Percentiles rank a stretch among this genome's conserved stretches.
phyloP scores from a whole-genome alignment of 2,797 vertebrate species.

The Coreius guichenoti region DNA sequence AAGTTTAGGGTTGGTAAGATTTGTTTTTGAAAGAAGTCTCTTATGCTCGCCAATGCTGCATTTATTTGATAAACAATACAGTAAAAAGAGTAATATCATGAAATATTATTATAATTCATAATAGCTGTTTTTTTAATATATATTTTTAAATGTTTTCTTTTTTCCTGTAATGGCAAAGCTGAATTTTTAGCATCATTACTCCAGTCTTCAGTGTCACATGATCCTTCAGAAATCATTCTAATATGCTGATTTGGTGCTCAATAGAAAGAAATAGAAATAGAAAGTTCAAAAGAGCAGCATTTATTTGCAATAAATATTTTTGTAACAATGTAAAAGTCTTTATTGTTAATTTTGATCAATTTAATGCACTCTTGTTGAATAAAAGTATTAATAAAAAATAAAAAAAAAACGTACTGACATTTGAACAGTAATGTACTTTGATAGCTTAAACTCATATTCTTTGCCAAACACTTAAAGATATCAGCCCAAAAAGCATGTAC shows the following conservation, averaged over 20 bases:
- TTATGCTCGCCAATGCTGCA: not conserved
- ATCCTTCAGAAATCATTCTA: no score
- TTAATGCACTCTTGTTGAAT: not conserved
- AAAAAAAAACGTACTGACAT: not conserved
- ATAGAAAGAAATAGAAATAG: no score
- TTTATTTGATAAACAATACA: not conserved
- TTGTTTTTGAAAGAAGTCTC: not conserved
- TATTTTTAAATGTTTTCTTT: not conserved
- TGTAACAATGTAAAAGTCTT: not conserved
- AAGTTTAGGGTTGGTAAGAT: not conserved
- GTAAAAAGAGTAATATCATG: not conserved
- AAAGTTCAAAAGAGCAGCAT: not conserved
- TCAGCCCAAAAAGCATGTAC: not conserved
- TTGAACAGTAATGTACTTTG: not conserved
- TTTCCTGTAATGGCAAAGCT: not conserved
- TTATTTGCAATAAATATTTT: not conserved
- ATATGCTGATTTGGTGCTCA: not conserved
- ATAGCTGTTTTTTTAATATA: not conserved
- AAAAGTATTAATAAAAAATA: no score
- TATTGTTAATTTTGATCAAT: not conserved
- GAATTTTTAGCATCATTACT: not conserved
- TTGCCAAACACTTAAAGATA: not conserved
- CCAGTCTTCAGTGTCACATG: not conserved
- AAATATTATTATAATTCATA: not conserved
- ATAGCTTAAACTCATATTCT: not conserved